phyloP scores from a whole-genome alignment of 2,797 vertebrate genomes.

The Enteromius fasciolatus region DNA sequence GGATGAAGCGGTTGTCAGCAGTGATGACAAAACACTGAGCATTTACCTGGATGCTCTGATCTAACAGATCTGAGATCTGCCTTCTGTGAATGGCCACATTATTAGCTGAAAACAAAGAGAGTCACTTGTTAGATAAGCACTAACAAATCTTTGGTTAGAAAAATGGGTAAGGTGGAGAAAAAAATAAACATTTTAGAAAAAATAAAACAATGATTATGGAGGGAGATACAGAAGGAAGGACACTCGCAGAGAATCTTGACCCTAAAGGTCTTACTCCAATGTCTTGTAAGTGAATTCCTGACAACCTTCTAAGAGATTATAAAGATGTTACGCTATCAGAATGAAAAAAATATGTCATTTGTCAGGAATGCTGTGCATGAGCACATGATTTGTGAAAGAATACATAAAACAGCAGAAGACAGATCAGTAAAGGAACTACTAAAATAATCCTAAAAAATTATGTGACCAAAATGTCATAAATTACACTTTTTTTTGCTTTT shows the following conservation, averaged over 20 bases:
- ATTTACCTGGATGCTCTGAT: constrained; percentile 96
- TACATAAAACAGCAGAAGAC: constrained; percentile 65
- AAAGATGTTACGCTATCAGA: constrained; percentile 25
- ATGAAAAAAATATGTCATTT: neutral
- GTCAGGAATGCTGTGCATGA: constrained; percentile 35
- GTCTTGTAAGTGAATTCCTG: constrained; percentile 17
- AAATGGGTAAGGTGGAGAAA: neutral
- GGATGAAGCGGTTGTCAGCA: constrained; percentile 92
- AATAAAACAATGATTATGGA: neutral
- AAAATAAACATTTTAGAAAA: neutral
- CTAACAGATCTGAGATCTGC: constrained; percentile 94
- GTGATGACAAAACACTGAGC: constrained; percentile 95
- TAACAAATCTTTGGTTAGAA: neutral
- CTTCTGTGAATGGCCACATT: constrained; percentile 88
- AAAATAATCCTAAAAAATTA: neutral
- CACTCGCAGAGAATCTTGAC: constrained; percentile 7
- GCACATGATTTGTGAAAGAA: constrained; percentile 64
- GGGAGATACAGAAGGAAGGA: constrained; percentile 9
- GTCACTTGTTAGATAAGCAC: neutral
- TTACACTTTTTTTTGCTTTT: neutral
- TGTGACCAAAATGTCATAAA: neutral
- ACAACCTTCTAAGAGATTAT: constrained; percentile 31
- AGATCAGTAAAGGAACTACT: constrained; percentile 54
- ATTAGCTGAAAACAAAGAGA: constrained; percentile 75
- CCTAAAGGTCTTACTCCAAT: neutral